Evolutionary conservation across 2,113 vertebrate species (phyloP), one percentile per base, ranked within the genome.

Genomic region (Elgaria multicarinata): DNA sequence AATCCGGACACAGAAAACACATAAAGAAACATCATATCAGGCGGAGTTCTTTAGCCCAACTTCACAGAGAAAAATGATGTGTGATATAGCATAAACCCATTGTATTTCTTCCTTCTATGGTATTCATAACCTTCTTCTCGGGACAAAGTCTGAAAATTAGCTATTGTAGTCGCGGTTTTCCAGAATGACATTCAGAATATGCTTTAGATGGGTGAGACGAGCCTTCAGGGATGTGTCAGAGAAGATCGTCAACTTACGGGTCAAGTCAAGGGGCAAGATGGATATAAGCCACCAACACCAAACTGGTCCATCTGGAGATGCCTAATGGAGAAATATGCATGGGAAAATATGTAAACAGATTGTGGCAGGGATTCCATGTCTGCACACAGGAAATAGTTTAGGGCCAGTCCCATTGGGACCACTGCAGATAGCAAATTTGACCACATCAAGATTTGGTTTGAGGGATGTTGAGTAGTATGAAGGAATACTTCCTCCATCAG

Each of bases 201-300:
- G 97, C 89, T 97, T 98, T 86, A 98, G 95, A 93, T 98, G 98
- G 75, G 94, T 92, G 44, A 98, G 94, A 22, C 98, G 97, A 69
- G 98, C 96, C 2, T 96, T 98, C 91, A 98, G 97, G 0, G 97
- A 98, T 0, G 96, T 97, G 94, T 96, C 96, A 53, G 98, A 98
- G 82, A 98, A 95, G 67, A 99, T 95, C 1, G 87, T 97, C 91
- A 98, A 97, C 92, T 98, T 97, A 91, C 98, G 98, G 88, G 96
- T 95, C 0, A 97, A 96, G 80, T 98, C 98, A 55, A 98, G 96
- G 91, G 97, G 97, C 55, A 98, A 96, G 76, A 98, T 94, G 36
- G 97, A 98, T 69, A 98, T 93, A 86, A 98, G 96, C 98, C 97
- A 98, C 98, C 98, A 98, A 94, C 97, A 98, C 98, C 97, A 98